Base-by-base conservation (phyloP, 2,888 invertebrate species). In the Xanthorhoe designata region DNA sequence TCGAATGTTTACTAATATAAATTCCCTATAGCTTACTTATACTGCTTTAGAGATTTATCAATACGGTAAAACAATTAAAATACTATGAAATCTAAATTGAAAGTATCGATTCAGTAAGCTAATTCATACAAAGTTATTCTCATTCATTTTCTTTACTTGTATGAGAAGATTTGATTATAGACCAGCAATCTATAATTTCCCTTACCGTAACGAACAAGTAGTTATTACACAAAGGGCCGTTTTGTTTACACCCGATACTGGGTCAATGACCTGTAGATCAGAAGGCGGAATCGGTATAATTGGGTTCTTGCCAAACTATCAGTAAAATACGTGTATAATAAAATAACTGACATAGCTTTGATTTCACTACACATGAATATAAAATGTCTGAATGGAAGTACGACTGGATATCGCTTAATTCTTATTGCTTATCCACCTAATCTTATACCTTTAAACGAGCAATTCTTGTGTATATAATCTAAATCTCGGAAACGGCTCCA, bases 381-480 rank as follows among this genome's bases (percentile, higher is more conserved):
- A 57, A 32, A 64, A 69, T 76, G 77, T 94, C 47, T 32, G 52
- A 62, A 57, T 56, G 47, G 17, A 29, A 17, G 17, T 4, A 18
- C 38, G 53, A 18, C 35, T 35, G 9, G 10, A 42, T 42, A n/a
- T 15, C 45, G 15, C 45, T 18, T 58, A 18, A 19, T 58, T 58
- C 10, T 15, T 35, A n/a, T 29, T 15, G n/a, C 18, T 29, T 32
- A 8, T 29, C 6, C 24, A n/a, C n/a, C n/a, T n/a, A n/a, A n/a
- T n/a, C n/a, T n/a, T n/a, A n/a, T n/a, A n/a, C n/a, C n/a, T n/a
- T n/a, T n/a, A n/a, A n/a, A n/a, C n/a, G n/a, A n/a, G n/a, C n/a
- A n/a, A n/a, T n/a, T n/a, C n/a, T n/a, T n/a, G n/a, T n/a, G n/a
- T n/a, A n/a, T n/a, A n/a, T n/a, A n/a, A n/a, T n/a, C n/a, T n/a